These are phyloP conservation scores for Anagrus nilaparvatae DNA, from an alignment of 1,140 invertebrate species.

Conservation along the genomic window DNA sequence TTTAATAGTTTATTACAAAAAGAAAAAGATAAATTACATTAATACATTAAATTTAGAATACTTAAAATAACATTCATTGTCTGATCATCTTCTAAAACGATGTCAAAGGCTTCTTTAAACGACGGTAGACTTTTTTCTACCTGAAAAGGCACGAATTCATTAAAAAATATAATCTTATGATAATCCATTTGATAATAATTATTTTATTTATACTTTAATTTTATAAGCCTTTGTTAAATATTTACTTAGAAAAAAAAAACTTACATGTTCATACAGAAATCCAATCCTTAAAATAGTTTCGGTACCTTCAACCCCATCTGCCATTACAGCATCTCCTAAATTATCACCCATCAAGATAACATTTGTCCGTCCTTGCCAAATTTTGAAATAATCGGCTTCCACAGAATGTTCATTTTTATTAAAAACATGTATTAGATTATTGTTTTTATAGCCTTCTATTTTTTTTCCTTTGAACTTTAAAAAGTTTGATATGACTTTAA, in stretches of 20 bases:
- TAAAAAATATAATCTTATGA: too few relatives aligned
- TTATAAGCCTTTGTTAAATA: too few relatives aligned
- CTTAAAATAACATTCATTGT: slow-evolving; percentile 58
- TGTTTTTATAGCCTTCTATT: slow-evolving; percentile 58
- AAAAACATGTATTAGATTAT: slow-evolving; percentile 68
- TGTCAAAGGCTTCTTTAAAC: slow-evolving; percentile 70
- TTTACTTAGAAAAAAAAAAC: not conserved
- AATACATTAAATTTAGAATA: slow-evolving; percentile 11
- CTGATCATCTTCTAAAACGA: slow-evolving; percentile 77
- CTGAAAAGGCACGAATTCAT: too few relatives aligned
- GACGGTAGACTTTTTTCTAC: slow-evolving; percentile 55
- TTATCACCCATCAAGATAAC: slow-evolving; percentile 85
- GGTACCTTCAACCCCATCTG: slow-evolving; percentile 64
- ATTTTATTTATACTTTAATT: too few relatives aligned
- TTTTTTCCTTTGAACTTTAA: slow-evolving; percentile 61
- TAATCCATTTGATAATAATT: too few relatives aligned
- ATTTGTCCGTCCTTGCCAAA: slow-evolving; percentile 59
- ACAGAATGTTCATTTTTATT: slow-evolving; percentile 84
- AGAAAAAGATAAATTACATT: not conserved
- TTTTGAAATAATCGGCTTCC: slow-evolving; percentile 59
- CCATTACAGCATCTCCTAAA: slow-evolving; percentile 82
- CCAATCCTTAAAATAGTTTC: slow-evolving; percentile 76
- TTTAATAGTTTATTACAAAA: too few relatives aligned
- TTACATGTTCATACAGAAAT: slow-evolving; percentile 70
- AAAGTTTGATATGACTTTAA: slow-evolving; percentile 88